phyloP scores from a whole-genome alignment of 1,140 invertebrate species.

The Sycobia sp. region DNA sequence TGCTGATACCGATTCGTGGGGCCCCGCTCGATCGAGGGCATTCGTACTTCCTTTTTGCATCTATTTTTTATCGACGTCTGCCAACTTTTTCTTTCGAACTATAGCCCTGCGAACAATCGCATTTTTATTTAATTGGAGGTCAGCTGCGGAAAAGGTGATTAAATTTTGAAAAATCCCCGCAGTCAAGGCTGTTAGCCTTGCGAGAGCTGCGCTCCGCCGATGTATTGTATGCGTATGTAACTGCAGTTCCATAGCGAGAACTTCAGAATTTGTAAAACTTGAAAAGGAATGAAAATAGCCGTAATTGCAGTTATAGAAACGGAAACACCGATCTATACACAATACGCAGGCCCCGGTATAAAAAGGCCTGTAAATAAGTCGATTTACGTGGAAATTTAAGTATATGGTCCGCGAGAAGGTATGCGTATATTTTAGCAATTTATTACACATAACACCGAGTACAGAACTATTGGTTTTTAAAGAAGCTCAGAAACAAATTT shows the following conservation, averaged over 20 bases:
- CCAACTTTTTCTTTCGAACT: too few species aligned
- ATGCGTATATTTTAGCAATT: not conserved
- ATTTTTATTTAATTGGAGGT: too few species aligned
- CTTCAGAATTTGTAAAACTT: constrained; percentile 16
- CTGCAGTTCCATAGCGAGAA: not conserved
- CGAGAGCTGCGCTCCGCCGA: too few species aligned
- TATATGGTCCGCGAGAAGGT: constrained; percentile 2
- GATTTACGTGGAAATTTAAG: constrained; percentile 1
- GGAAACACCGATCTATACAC: not conserved
- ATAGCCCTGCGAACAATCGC: too few species aligned
- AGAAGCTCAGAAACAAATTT: too few species aligned
- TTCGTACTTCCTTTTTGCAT: too few species aligned
- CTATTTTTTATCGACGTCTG: too few species aligned
- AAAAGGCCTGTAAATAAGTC: constrained; percentile 6
- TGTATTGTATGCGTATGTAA: not conserved
- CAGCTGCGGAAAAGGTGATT: too few species aligned
- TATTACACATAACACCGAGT: too few species aligned
- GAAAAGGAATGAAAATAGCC: constrained; percentile 8
- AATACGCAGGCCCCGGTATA: not conserved
- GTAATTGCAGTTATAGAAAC: constrained; percentile 1
- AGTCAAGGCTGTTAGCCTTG: not conserved
- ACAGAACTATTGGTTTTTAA: too few species aligned
- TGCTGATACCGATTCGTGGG: too few species aligned
- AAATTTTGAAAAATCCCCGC: constrained; percentile 6
- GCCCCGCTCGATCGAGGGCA: too few species aligned